Conservation (phyloP, 2,888 invertebrate species). For the Psococerastis gibbosa region DNA sequence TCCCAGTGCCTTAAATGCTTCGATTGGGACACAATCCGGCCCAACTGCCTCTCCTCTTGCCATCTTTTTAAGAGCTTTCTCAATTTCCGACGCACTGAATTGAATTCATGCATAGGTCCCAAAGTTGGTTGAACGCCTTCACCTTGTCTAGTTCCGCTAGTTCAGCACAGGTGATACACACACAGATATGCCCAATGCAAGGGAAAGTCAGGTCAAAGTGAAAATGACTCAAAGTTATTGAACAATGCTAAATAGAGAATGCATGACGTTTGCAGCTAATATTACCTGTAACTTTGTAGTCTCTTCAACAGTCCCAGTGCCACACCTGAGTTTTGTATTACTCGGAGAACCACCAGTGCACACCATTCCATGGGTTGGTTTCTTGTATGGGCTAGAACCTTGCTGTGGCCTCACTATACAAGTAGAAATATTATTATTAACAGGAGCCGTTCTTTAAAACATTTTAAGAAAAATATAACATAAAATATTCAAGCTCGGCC, state of each 20-base stretch:
- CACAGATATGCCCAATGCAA: slow-evolving; percentile 14
- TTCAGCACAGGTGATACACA: too few relatives aligned
- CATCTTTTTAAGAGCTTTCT: too few relatives aligned
- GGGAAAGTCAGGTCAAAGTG: slow-evolving; percentile 12
- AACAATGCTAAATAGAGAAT: too few relatives aligned
- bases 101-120: too few relatives aligned
- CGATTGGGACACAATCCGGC: not conserved
- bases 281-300: slow-evolving; percentile 14
- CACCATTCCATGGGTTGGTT: slow-evolving; percentile 20
- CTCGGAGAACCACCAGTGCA: slow-evolving; percentile 6
- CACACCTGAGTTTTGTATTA: slow-evolving; percentile 4
- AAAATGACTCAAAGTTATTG: too few relatives aligned
- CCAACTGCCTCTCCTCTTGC: too few relatives aligned
- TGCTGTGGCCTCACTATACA: slow-evolving; percentile 28
- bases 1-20: not conserved
- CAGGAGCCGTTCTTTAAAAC: too few relatives aligned
- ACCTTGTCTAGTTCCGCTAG: too few relatives aligned
- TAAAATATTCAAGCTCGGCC: too few relatives aligned
- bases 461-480: slow-evolving; percentile 13
- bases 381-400: slow-evolving; percentile 35
- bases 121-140: not conserved
- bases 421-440: too few relatives aligned
- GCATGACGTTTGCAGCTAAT: too few relatives aligned
- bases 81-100: too few relatives aligned
- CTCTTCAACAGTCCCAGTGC: slow-evolving; percentile 35